A percentile compares a stretch with the other conserved stretches of the same genome.
phyloP scores from a whole-genome alignment of 2,888 invertebrate genomes.

The Elegia similella region DNA sequence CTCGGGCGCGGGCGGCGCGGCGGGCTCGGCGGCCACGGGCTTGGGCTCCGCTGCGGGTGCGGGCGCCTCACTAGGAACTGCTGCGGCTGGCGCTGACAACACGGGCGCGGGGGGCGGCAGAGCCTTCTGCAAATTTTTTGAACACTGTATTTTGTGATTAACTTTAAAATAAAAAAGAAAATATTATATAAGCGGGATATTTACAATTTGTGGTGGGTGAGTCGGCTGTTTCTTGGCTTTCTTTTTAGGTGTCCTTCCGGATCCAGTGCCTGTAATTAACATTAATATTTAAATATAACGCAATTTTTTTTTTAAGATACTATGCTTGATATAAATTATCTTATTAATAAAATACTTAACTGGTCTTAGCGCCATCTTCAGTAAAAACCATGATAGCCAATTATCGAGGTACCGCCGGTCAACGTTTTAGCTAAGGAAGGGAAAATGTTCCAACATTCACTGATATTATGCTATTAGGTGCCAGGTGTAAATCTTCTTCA shows the following conservation, averaged over 20 bases:
- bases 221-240: constrained; percentile 66
- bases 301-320: constrained; percentile 19
- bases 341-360: constrained; percentile 33
- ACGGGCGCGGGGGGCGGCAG: constrained; percentile 32
- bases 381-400: neutral
- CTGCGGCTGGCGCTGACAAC: constrained; percentile 24
- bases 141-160: too few relatives aligned
- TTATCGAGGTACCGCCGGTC: neutral
- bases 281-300: constrained; percentile 18
- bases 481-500: neutral
- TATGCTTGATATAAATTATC: constrained; percentile 4
- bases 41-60: constrained; percentile 39
- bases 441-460: constrained; percentile 26
- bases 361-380: constrained; percentile 27
- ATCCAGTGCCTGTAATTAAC: constrained; percentile 57
- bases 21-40: constrained; percentile 51
- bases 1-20: constrained; percentile 27
- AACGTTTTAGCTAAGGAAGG: neutral
- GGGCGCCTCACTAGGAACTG: constrained; percentile 32
- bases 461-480: constrained; percentile 13
- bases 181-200: constrained; percentile 28
- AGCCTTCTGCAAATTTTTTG: constrained; percentile 41
- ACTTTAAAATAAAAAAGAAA: neutral
- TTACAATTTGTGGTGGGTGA: constrained; percentile 69
- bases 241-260: constrained; percentile 69